These are phyloP conservation scores for Lucinisca nassula DNA, from an alignment of 2,888 invertebrate species.

Conservation along the genomic window DNA sequence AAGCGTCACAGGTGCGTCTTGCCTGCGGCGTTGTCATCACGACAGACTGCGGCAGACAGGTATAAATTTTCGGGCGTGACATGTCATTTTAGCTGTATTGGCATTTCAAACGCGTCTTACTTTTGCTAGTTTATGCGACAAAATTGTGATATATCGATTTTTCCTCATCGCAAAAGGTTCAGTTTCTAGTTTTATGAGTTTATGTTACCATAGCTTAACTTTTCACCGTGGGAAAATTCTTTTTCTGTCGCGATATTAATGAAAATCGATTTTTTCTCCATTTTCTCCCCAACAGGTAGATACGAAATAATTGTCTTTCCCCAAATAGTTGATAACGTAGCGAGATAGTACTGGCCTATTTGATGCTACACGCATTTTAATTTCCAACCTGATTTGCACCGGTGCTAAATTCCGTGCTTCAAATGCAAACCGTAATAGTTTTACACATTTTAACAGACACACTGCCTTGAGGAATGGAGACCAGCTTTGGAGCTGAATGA, in stretches of 20 bases:
- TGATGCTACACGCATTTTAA: no score
- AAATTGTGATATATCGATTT: constrained; percentile 17
- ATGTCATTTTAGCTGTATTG: constrained; percentile 1
- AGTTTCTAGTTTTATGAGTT: background rate
- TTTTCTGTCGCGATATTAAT: background rate
- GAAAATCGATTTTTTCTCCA: background rate
- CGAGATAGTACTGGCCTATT: no score
- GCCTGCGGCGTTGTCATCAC: background rate
- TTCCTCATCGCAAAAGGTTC: constrained; percentile 1
- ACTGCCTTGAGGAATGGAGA: no score
- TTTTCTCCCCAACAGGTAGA: background rate
- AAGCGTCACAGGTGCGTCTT: background rate
- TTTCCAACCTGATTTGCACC: no score
- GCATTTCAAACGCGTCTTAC: background rate
- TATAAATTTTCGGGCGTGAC: background rate
- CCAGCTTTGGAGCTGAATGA: no score
- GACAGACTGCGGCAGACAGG: background rate
- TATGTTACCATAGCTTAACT: background rate
- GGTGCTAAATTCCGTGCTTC: no score
- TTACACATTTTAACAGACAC: no score
- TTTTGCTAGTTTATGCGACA: background rate
- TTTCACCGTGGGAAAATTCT: background rate
- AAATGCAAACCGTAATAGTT: no score
- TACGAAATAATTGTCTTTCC: no score
- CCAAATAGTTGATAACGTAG: background rate